Conservation (phyloP, 92 coral and sea anemone species). For the Porites evermanni region DNA sequence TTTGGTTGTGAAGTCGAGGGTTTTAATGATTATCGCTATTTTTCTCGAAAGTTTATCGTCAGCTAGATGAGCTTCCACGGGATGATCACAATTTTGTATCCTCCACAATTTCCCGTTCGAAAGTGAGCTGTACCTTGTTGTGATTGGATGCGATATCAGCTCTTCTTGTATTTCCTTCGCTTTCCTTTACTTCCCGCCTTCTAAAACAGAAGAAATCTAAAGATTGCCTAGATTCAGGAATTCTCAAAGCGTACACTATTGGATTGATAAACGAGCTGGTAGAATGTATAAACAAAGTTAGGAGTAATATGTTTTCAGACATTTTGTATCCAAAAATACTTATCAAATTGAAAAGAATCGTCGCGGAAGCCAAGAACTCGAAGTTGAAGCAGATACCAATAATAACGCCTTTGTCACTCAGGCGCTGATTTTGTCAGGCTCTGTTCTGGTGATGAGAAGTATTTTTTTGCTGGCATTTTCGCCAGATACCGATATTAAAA, state of each 20-base stretch:
- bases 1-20: too few species aligned
- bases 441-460: conserved; percentile 2
- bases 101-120: neutral
- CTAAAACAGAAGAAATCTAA: neutral
- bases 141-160: neutral
- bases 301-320: too few species aligned
- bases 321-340: neutral
- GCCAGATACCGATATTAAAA: conserved; percentile 9
- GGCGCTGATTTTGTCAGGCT: neutral
- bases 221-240: conserved; percentile 4
- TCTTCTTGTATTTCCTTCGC: neutral
- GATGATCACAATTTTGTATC: neutral
- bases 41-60: too few species aligned
- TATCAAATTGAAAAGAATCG: neutral
- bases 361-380: neutral
- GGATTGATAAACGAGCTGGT: conserved; percentile 11
- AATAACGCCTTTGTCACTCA: conserved; percentile 1
- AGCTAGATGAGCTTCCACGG: neutral
- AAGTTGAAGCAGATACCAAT: neutral
- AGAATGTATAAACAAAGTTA: neutral
- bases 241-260: too few species aligned
- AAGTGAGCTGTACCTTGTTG: neutral
- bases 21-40: too few species aligned
- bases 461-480: neutral
- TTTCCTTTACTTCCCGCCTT: neutral